Evolutionary conservation across 2,113 vertebrate species (phyloP).

Genomic region (Camelus dromedarius): DNA sequence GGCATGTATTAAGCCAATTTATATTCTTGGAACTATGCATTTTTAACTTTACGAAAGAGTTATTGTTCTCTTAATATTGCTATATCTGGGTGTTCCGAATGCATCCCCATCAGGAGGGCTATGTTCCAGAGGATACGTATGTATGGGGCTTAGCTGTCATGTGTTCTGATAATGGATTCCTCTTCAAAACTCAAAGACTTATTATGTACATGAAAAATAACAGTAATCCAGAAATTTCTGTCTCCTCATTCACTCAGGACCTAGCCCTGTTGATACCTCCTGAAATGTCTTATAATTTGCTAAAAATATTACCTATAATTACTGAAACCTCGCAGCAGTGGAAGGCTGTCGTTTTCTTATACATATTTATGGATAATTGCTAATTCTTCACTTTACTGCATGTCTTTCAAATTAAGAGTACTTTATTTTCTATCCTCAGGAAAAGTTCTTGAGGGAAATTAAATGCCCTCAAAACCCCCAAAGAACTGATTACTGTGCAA

Average conservation of each 20-base stretch:
- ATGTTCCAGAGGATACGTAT: too few relatives aligned
- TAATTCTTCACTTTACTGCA: neutral
- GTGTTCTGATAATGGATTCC: neutral
- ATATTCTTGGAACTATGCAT: neutral
- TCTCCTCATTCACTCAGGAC: neutral
- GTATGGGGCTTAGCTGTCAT: neutral
- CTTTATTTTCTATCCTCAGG: neutral
- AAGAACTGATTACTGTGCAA: neutral
- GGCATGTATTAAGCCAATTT: neutral
- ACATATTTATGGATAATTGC: neutral
- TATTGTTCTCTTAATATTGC: neutral
- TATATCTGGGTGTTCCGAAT: neutral
- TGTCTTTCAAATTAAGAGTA: constrained; percentile 10
- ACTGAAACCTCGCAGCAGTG: neutral
- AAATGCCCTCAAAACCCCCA: neutral
- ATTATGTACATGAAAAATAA: neutral
- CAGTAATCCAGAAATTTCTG: neutral
- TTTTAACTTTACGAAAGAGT: neutral
- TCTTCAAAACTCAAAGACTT: neutral
- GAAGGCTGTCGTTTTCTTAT: neutral
- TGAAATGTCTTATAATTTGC: neutral
- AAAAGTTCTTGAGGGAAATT: neutral
- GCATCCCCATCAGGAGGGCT: neutral
- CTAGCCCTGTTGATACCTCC: neutral
- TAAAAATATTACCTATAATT: neutral